phyloP scores from a whole-genome alignment of 2,888 invertebrate genomes.

The Drosophila robusta region DNA sequence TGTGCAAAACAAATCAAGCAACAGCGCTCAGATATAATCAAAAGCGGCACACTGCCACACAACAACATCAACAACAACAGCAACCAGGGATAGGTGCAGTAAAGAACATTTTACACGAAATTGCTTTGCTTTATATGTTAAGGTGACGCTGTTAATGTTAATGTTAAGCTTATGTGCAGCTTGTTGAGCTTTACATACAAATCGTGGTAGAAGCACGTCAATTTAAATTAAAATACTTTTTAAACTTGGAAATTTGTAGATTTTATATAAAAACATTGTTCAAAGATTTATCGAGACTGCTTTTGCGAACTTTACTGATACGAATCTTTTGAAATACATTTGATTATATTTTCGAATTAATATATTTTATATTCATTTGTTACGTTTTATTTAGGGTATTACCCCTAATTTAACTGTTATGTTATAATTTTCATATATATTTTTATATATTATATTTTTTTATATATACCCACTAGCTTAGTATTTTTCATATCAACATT shows the following conservation, averaged over 20 bases:
- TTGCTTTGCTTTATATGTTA: slow-evolving; percentile 12
- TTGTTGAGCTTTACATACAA: not conserved
- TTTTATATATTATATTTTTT: no score
- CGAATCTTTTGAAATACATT: no score
- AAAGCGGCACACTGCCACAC: slow-evolving; percentile 37
- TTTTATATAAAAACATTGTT: not conserved
- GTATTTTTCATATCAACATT: no score
- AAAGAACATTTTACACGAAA: slow-evolving; percentile 1
- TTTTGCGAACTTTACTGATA: no score
- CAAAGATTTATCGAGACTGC: no score
- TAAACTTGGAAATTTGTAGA: not conserved
- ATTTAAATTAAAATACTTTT: not conserved
- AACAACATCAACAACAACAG: not conserved
- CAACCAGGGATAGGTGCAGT: slow-evolving; percentile 41
- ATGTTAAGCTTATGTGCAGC: not conserved
- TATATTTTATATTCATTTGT: no score
- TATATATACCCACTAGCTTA: no score
- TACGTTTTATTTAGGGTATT: no score
- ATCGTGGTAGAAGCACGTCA: not conserved
- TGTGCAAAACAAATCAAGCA: slow-evolving; percentile 81
- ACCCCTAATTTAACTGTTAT: no score
- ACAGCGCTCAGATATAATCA: slow-evolving; percentile 71
- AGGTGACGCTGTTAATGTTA: not conserved
- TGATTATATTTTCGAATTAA: no score
- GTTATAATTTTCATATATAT: no score